A percentile compares a stretch with the other conserved stretches of the same genome.
These are phyloP conservation scores for Ormyrus rosae DNA, from an alignment of 2,888 invertebrate genomes.

Conservation along the genomic window DNA sequence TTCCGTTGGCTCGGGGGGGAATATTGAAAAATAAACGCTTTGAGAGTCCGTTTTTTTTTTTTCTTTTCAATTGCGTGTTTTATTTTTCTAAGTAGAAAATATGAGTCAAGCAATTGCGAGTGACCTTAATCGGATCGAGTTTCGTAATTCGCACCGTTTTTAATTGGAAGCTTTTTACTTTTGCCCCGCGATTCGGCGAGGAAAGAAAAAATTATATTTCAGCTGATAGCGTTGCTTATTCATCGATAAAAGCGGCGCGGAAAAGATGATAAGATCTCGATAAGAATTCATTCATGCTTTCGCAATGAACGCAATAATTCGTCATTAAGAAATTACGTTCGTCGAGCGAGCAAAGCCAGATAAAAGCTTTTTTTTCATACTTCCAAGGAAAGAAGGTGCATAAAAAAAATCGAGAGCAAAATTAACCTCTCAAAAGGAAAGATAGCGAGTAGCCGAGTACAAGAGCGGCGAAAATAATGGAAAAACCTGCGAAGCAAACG, in stretches of 20 bases:
- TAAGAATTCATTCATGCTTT: conserved; percentile 11
- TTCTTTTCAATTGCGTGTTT: background rate
- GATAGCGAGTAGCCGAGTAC: too few species aligned
- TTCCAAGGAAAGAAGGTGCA: too few species aligned
- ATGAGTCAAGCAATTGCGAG: conserved; percentile 24
- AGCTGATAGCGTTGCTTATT: conserved; percentile 1
- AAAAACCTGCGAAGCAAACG: too few species aligned
- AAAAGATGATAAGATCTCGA: conserved; percentile 10
- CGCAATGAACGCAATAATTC: conserved; percentile 1
- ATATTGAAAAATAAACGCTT: too few species aligned
- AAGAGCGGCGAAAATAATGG: too few species aligned
- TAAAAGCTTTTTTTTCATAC: too few species aligned
- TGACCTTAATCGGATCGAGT: conserved; percentile 5
- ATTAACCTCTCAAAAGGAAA: too few species aligned
- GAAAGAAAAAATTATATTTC: background rate
- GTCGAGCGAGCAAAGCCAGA: too few species aligned
- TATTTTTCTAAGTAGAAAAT: conserved; percentile 8
- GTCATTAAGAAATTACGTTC: too few species aligned
- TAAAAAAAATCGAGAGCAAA: too few species aligned
- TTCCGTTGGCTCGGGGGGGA: too few species aligned
- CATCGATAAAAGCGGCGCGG: background rate
- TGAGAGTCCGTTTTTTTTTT: too few species aligned
- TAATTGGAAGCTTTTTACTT: conserved; percentile 7
- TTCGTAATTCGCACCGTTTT: conserved; percentile 17
- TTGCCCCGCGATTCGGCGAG: background rate